Percentiles rank a stretch among this genome's conserved stretches.
These are phyloP conservation scores for Poeciliopsis prolifica DNA, from an alignment of 2,113 vertebrate genomes.

Conservation along the genomic window DNA sequence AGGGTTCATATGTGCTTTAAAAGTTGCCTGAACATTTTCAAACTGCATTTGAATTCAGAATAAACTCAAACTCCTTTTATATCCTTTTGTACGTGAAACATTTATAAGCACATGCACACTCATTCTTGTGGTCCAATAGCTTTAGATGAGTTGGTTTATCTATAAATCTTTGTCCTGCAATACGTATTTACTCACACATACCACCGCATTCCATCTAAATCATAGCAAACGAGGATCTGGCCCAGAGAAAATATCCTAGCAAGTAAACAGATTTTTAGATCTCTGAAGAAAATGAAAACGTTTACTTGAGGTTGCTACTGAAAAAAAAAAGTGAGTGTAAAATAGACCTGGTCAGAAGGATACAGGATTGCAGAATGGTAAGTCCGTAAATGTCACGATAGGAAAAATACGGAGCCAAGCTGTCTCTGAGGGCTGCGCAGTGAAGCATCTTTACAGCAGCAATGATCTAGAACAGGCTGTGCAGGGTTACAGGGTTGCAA, in stretches of 20 bases:
- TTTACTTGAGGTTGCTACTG: conserved; percentile 20
- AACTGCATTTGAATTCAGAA: conserved; percentile 9
- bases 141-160: conserved; percentile 39
- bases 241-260: conserved; percentile 18
- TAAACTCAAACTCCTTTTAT: conserved; percentile 6
- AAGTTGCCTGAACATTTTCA: not conserved
- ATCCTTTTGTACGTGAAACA: conserved; percentile 21
- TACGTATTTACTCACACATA: conserved; percentile 56
- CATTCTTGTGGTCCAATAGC: conserved; percentile 58
- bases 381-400: conserved; percentile 69
- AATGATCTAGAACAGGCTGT: conserved; percentile 62
- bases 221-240: conserved; percentile 25
- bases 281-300: conserved; percentile 17
- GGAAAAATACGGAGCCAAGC: conserved; percentile 53
- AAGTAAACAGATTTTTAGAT: conserved; percentile 13
- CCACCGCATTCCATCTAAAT: conserved; percentile 37
- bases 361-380: conserved; percentile 38
- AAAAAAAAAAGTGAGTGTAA: conserved; percentile 9
- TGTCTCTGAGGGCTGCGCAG: conserved; percentile 51
- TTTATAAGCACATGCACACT: conserved; percentile 51
- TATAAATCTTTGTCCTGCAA: conserved; percentile 65
- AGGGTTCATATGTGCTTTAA: not conserved
- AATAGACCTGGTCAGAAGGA: conserved; percentile 32
- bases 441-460: conserved; percentile 65
- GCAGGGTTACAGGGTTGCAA: conserved; percentile 64